Base-by-base conservation (phyloP, 2,888 invertebrate genomes). In the Sesia bembeciformis region DNA sequence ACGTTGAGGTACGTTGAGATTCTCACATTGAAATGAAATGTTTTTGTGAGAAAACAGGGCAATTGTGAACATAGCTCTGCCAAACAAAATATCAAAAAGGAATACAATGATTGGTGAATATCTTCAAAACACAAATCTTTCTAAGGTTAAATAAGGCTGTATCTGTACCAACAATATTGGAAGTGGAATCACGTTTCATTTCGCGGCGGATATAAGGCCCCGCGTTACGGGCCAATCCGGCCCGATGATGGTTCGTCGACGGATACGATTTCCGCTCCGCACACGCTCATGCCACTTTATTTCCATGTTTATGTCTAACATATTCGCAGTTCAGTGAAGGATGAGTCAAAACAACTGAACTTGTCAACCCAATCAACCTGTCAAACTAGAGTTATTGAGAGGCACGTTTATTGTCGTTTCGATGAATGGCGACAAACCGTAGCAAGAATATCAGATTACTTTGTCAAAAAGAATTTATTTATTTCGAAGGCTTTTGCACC, bases 131-230 rank as follows among this genome's bases (percentile, higher is more conserved):
- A 8, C 54, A 54, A 54, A 56, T 53, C 50, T 53, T 46, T 8
- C 42, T 57, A 53, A 54, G 55, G 39, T 39, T 55, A 46, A 51
- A 53, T 5, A 40, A 65, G 65, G 66, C 62, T 62, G 63, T 62
- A 64, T 66, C 65, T 65, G 62, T 63, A 65, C 64, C 60, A 62
- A 63, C 67, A 68, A 67, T 72, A 77, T 83, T 79, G 76, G 71
- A 74, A 77, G 78, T 80, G 76, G 76, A 78, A 76, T 76, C 83
- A 79, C 78, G 78, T 80, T 79, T 71, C 69, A 83, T 84, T 82
- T 78, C 79, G 77, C 72, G 78, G 80, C 81, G 83, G 84, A 84
- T 84, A 82, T 83, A 80, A 77, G 79, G 73, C 74, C 67, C 74
- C 74, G 68, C 72, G 76, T 77, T 77, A 78, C 75, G 73, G 71